Percentiles rank a stretch among this genome's conserved stretches.
These are phyloP conservation scores for Drosophila truncata DNA, from an alignment of 1,140 invertebrate species.

Conservation along the genomic window DNA sequence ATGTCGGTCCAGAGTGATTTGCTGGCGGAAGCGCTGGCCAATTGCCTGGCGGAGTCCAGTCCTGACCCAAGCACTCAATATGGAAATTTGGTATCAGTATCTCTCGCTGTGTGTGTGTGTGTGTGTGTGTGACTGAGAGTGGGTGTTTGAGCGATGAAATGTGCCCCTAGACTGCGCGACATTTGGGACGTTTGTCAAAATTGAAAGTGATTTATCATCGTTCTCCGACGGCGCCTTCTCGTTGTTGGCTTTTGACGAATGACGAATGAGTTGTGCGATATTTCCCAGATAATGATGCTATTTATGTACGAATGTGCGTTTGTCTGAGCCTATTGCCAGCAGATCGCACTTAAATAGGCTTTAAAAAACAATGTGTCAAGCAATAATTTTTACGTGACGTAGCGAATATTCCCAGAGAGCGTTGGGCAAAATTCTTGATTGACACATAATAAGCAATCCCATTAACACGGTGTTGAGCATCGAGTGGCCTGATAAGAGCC, in stretches of 20 bases:
- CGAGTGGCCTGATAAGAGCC: conserved; percentile 44
- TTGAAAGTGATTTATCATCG: conserved; percentile 81
- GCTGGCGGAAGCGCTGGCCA: conserved; percentile 52
- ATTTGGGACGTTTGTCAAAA: conserved; percentile 82
- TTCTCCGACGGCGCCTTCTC: conserved; percentile 22
- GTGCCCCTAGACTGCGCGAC: conserved; percentile 51
- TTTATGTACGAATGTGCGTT: conserved; percentile 36
- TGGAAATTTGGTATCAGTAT: conserved; percentile 44
- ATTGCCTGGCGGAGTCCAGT: conserved; percentile 36
- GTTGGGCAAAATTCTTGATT: conserved; percentile 44
- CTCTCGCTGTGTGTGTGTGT: conserved; percentile 1
- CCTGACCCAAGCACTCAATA: conserved; percentile 39
- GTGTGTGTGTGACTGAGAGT: conserved; percentile 14
- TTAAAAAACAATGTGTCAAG: conserved; percentile 61
- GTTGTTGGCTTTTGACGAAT: conserved; percentile 59
- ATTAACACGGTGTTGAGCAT: conserved; percentile 65
- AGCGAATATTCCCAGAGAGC: conserved; percentile 24
- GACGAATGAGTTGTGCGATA: conserved; percentile 74
- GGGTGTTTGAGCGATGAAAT: conserved; percentile 64
- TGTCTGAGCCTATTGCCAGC: background rate
- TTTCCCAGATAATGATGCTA: conserved; percentile 56
- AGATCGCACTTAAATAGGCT: conserved; percentile 27
- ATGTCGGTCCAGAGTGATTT: conserved; percentile 52
- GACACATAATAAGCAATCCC: conserved; percentile 74
- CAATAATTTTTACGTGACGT: conserved; percentile 68